These are phyloP conservation scores for Pseudolaguvia tuberculata DNA, from an alignment of 2,113 vertebrate species.

Conservation along the genomic window DNA sequence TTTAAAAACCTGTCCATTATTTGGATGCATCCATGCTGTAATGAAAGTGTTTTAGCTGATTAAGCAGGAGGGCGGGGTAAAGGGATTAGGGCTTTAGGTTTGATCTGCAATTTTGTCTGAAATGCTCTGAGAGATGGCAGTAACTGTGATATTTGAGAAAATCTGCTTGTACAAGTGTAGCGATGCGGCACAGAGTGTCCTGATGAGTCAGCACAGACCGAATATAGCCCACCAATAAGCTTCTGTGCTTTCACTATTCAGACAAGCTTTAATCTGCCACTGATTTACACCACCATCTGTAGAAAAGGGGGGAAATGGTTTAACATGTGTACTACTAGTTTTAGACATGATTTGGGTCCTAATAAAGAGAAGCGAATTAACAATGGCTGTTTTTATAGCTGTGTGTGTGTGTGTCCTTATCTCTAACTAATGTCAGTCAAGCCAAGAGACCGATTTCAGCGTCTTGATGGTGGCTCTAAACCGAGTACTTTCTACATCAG, in stretches of 20 bases:
- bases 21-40: not conserved
- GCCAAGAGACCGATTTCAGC: not conserved
- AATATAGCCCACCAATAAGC: constrained; percentile 63
- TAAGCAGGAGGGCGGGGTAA: not conserved
- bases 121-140: constrained; percentile 28
- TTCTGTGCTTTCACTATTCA: constrained; percentile 31
- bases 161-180: constrained; percentile 68
- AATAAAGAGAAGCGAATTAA: not conserved
- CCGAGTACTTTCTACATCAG: not conserved
- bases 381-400: not conserved
- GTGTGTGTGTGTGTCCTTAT: not conserved
- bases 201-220: constrained; percentile 73
- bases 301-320: not conserved
- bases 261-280: constrained; percentile 31
- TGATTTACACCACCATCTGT: constrained; percentile 15
- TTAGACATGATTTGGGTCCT: not conserved
- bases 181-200: constrained; percentile 71
- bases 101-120: constrained; percentile 25
- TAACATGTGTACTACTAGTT: not conserved
- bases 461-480: not conserved
- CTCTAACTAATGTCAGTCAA: not conserved
- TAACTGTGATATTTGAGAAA: constrained; percentile 56
- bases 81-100: not conserved
- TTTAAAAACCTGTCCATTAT: not conserved
- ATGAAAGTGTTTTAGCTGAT: constrained; percentile 1